Percentiles rank a stretch among this genome's conserved stretches.
phyloP scores from a whole-genome alignment of 2,113 vertebrate species.

The Crotophaga sulcirostris region DNA sequence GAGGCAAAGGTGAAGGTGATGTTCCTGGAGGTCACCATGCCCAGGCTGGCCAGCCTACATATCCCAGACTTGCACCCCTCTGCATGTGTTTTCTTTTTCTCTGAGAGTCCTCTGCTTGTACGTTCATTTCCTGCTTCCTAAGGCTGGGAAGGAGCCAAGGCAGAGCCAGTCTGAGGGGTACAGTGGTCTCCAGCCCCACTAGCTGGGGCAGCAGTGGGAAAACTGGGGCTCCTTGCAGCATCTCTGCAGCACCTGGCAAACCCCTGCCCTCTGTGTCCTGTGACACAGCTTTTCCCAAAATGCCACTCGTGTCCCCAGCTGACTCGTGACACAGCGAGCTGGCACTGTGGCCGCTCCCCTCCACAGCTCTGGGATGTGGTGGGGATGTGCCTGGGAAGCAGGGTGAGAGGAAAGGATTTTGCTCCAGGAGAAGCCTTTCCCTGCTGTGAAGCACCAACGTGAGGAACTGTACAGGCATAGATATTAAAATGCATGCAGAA shows the following conservation, averaged over 20 bases:
- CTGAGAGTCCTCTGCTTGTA: neutral
- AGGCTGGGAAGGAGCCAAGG: neutral
- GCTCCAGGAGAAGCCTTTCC: neutral
- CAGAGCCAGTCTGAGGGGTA: neutral
- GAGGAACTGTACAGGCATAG: neutral
- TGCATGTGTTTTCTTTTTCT: neutral
- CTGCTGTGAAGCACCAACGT: neutral
- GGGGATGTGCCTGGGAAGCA: neutral
- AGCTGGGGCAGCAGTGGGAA: neutral
- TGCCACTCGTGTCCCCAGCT: neutral
- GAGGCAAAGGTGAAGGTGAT: neutral
- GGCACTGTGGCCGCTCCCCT: neutral
- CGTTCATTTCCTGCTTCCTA: neutral
- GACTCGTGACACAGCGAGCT: neutral
- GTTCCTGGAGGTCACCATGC: neutral
- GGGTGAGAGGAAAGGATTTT: neutral
- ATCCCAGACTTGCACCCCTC: neutral
- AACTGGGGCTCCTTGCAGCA: neutral
- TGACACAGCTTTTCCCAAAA: neutral
- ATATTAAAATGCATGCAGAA: neutral
- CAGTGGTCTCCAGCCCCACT: neutral
- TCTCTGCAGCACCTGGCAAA: neutral
- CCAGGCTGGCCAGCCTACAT: neutral
- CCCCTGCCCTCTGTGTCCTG: neutral
- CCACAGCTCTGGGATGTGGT: fast-evolving